Evolutionary conservation across 2,797 vertebrate genomes (phyloP).

Genomic region (Glossophaga mutica): DNA sequence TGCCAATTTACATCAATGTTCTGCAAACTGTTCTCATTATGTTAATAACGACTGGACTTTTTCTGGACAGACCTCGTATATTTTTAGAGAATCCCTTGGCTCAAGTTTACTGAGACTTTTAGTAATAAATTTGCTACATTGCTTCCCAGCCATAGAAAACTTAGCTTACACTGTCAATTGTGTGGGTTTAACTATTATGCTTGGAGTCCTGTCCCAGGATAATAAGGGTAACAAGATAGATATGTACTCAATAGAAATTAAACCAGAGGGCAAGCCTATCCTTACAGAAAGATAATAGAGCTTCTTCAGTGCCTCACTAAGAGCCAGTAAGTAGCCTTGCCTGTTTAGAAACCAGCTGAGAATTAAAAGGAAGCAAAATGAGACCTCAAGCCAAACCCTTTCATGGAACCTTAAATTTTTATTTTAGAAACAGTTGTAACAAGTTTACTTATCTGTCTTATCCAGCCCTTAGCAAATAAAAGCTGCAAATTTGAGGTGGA

Average conservation of each 20-base stretch:
- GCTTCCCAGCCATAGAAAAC: not conserved
- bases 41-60: not conserved
- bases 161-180: not conserved
- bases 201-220: not conserved
- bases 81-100: not conserved
- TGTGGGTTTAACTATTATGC: not conserved
- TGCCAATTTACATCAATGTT: not conserved
- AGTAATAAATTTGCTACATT: not conserved
- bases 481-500: not conserved
- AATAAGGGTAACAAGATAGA: not conserved
- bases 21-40: not conserved
- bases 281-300: not conserved
- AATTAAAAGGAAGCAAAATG: not conserved
- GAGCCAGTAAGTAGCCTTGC: not conserved
- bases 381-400: not conserved
- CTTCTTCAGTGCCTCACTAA: not conserved
- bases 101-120: not conserved
- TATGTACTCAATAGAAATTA: not conserved
- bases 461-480: conserved; percentile 34
- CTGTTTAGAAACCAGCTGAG: not conserved
- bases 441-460: not conserved
- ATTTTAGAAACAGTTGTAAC: not conserved
- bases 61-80: not conserved
- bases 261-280: not conserved
- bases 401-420: not conserved